These are phyloP conservation scores for Naja naja DNA, from an alignment of 2,113 vertebrate genomes.

Conservation along the genomic window DNA sequence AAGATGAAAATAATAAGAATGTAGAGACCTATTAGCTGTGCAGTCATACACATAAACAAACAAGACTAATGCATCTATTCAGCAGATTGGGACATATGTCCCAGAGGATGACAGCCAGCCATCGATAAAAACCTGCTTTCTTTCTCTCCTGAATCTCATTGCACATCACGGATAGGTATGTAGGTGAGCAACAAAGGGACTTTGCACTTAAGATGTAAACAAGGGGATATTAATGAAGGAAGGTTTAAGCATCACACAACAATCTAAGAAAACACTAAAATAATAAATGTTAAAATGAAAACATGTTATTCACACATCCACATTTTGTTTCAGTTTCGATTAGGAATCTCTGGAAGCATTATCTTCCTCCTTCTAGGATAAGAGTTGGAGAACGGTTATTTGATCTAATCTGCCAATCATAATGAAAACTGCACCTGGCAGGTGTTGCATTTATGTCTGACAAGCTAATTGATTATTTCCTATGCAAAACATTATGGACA, in stretches of 20 bases:
- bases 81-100: background rate
- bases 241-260: background rate
- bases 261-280: background rate
- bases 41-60: background rate
- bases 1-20: background rate
- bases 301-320: background rate
- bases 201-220: background rate
- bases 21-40: background rate
- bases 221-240: background rate
- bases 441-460: background rate
- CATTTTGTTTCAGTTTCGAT: background rate
- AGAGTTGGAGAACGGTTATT: background rate
- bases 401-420: background rate
- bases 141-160: background rate
- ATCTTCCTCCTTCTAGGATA: background rate
- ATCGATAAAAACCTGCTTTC: background rate
- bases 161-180: background rate
- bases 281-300: background rate
- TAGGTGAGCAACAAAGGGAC: background rate
- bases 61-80: background rate
- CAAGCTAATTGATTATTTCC: background rate
- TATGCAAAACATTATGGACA: slow-evolving; percentile 4
- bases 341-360: background rate
- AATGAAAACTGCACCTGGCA: background rate
- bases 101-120: background rate